phyloP scores from a whole-genome alignment of 2,888 invertebrate genomes.

The Cyrtodaria siliqua region DNA sequence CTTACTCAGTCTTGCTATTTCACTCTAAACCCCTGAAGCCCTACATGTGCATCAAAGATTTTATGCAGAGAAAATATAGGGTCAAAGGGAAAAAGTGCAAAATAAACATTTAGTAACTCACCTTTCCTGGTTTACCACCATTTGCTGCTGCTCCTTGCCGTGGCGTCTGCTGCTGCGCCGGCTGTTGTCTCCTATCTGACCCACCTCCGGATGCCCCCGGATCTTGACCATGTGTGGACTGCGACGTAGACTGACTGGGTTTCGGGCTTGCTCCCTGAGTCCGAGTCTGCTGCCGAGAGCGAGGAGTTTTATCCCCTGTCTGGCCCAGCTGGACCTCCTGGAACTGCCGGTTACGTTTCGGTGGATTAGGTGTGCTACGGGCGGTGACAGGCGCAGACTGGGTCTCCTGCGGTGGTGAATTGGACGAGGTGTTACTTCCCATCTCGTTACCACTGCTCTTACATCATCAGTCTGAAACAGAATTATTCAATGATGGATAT shows the following conservation, averaged over 20 bases:
- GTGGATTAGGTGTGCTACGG: slow-evolving; percentile 37
- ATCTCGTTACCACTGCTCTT: slow-evolving; percentile 5
- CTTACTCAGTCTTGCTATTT: too few relatives aligned
- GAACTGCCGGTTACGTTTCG: slow-evolving; percentile 56
- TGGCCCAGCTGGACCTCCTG: slow-evolving; percentile 58
- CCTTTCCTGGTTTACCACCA: not conserved
- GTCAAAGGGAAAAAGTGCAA: too few relatives aligned
- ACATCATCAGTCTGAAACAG: too few relatives aligned
- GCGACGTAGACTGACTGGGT: slow-evolving; percentile 1
- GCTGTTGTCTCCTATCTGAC: slow-evolving; percentile 24
- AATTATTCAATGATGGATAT: too few relatives aligned
- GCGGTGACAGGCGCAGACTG: slow-evolving; percentile 60
- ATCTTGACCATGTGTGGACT: slow-evolving; percentile 41
- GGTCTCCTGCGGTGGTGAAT: slow-evolving; percentile 38
- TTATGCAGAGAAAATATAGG: too few relatives aligned
- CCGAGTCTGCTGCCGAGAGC: slow-evolving; percentile 31
- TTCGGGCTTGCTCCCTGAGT: slow-evolving; percentile 51
- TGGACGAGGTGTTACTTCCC: slow-evolving; percentile 57
- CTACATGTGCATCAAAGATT: too few relatives aligned
- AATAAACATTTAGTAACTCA: too few relatives aligned
- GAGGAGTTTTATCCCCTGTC: slow-evolving; percentile 33
- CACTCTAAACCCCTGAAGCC: too few relatives aligned
- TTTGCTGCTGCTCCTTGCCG: slow-evolving; percentile 46
- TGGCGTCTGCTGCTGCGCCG: slow-evolving; percentile 15
- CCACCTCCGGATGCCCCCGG: slow-evolving; percentile 53